Evolutionary conservation across 2,113 vertebrate species (phyloP), one percentile per base, ranked within the genome.

Genomic region (Trichechus manatus): DNA sequence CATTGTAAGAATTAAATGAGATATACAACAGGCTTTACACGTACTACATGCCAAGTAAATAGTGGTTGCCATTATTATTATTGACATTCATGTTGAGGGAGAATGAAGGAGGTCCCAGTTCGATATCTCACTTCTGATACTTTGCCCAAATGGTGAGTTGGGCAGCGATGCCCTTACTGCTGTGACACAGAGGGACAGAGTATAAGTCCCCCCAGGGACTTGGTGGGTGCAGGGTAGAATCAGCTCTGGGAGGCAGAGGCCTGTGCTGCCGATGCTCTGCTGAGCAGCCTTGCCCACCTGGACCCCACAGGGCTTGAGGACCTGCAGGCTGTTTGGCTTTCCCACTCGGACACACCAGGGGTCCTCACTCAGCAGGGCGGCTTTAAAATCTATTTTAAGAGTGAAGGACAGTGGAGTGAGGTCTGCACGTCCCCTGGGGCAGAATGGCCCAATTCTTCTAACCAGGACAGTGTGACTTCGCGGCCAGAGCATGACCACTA

Each of bases 1-100:
- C 74, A 13, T 10, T 6, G 10, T 29, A 75, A 92, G 87, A 83
- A 44, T 0, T 8, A 33, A 70, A n/a, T 13, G 61, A 63, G 85
- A 13, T 8, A 14, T 0, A 1, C 68, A 44, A 64, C 6, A 22
- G 31, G 19, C 27, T 66, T 78, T 53, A 10, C 6, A 6, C 0
- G 9, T 0, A 1, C 23, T 2, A 10, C 5, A 0, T 3, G 23
- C 61, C 39, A 6, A 61, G 66, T 3, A 3, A 36, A 25, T 2
- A 9, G n/a, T 0, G 13, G 64, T 23, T n/a, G 36, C 59, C 20
- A 0, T 56, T 25, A 11, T 31, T 29, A 2, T 33, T 20, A 7
- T 23, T 64, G 64, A 27, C 7, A 3, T 74, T 1, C 1, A 31
- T 15, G 3, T n/a, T 19, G 33, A 39, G 56, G 23, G 31, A 89